Percentiles rank a stretch among this genome's conserved stretches.
Evolutionary conservation across 1,140 invertebrate genomes (phyloP).

Genomic region (Parasteatoda tepidariorum): DNA sequence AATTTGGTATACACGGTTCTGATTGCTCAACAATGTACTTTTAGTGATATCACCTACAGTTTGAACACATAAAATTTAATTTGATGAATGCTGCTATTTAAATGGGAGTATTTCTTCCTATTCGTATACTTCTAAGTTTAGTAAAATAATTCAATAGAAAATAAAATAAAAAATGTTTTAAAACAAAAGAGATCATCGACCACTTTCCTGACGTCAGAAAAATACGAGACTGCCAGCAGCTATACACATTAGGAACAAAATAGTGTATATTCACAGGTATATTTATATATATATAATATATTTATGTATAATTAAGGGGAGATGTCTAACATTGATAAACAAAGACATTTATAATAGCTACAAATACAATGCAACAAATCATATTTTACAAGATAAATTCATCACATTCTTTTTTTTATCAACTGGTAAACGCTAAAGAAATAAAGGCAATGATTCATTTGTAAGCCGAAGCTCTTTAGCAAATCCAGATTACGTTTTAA

Average conservation of each 20-base stretch:
- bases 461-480: constrained; percentile 59
- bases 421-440: constrained; percentile 59
- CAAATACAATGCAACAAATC: constrained; percentile 60
- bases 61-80: too few species aligned
- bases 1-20: too few species aligned
- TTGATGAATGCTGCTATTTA: too few species aligned
- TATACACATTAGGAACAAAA: constrained; percentile 61
- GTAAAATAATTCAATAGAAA: constrained; percentile 14
- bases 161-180: not conserved
- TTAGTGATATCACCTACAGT: too few species aligned
- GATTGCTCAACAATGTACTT: too few species aligned
- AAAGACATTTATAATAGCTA: constrained; percentile 52
- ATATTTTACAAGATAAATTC: constrained; percentile 60
- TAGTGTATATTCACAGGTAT: constrained; percentile 55
- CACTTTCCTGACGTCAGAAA: constrained; percentile 39
- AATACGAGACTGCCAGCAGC: constrained; percentile 59
- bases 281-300: too few species aligned
- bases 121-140: constrained; percentile 27
- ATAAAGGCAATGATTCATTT: constrained; percentile 54
- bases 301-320: constrained; percentile 23
- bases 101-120: not conserved
- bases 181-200: not conserved
- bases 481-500: constrained; percentile 13
- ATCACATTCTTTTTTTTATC: constrained; percentile 53
- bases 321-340: constrained; percentile 53